Conservation (phyloP, 2,797 vertebrate species). For the Pangasius djambal region DNA sequence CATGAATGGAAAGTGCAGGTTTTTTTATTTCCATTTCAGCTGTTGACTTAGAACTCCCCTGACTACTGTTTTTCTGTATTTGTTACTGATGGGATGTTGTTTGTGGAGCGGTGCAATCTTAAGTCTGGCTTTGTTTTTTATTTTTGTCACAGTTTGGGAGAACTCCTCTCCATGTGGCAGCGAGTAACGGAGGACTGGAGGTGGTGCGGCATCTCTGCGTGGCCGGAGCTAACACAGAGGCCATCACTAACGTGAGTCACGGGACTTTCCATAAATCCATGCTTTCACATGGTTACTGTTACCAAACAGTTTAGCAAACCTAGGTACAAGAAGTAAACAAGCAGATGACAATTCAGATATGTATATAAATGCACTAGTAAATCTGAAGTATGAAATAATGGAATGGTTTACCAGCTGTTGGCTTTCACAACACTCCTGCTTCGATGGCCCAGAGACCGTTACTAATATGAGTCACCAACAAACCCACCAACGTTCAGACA, state of each 20-base stretch:
- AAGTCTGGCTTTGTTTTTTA: conserved; percentile 22
- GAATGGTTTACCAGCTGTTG: not conserved
- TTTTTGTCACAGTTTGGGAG: conserved; percentile 80
- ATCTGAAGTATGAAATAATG: not conserved
- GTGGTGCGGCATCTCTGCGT: conserved; percentile 93
- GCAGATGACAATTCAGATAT: not conserved
- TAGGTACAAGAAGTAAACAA: not conserved
- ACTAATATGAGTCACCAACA: not conserved
- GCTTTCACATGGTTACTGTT: not conserved
- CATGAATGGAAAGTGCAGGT: conserved; percentile 3
- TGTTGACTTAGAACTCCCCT: not conserved
- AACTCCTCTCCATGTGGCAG: conserved; percentile 91
- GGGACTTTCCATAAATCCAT: not conserved
- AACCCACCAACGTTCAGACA: not conserved
- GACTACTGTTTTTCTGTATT: not conserved
- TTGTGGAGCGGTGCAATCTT: not conserved
- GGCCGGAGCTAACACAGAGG: conserved; percentile 87
- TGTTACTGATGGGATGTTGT: conserved; percentile 5
- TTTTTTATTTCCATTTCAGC: not conserved
- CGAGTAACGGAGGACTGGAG: conserved; percentile 90
- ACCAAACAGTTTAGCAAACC: not conserved
- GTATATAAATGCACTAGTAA: not conserved
- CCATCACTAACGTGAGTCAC: conserved; percentile 85
- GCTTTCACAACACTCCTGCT: not conserved
- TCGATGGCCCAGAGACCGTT: not conserved